Conservation (phyloP, 1,140 invertebrate species). For the Cotesia vestalis region DNA sequence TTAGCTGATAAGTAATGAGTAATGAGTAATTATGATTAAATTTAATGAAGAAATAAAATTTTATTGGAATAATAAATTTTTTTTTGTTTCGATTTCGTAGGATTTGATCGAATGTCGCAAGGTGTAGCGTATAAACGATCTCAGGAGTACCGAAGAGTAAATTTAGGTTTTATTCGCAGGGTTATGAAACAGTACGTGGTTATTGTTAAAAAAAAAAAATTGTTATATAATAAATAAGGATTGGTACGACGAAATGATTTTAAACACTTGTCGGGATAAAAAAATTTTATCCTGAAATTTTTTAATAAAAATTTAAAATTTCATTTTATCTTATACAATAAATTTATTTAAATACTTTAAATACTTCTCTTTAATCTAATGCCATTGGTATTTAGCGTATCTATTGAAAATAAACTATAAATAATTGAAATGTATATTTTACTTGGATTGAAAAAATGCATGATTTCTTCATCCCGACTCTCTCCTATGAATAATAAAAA, state of each 20-base stretch:
- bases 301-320: too few species aligned
- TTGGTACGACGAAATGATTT: not conserved
- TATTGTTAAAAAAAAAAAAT: slow-evolving; percentile 27
- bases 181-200: slow-evolving; percentile 29
- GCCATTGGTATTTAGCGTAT: too few species aligned
- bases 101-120: slow-evolving; percentile 30
- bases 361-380: too few species aligned
- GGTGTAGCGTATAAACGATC: not conserved
- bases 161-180: slow-evolving; percentile 6
- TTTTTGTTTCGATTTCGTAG: slow-evolving; percentile 27
- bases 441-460: not conserved
- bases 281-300: too few species aligned
- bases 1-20: too few species aligned
- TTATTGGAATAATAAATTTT: not conserved
- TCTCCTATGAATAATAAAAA: too few species aligned
- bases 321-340: too few species aligned
- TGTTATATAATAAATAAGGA: slow-evolving; percentile 19
- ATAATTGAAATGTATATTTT: too few species aligned
- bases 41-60: too few species aligned
- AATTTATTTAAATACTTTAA: too few species aligned
- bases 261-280: not conserved
- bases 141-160: slow-evolving; percentile 2
- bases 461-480: not conserved
- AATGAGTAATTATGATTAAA: too few species aligned
- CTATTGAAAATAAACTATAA: too few species aligned